phyloP scores from a whole-genome alignment of 2,113 vertebrate species.

The Misgurnus mizolepis region DNA sequence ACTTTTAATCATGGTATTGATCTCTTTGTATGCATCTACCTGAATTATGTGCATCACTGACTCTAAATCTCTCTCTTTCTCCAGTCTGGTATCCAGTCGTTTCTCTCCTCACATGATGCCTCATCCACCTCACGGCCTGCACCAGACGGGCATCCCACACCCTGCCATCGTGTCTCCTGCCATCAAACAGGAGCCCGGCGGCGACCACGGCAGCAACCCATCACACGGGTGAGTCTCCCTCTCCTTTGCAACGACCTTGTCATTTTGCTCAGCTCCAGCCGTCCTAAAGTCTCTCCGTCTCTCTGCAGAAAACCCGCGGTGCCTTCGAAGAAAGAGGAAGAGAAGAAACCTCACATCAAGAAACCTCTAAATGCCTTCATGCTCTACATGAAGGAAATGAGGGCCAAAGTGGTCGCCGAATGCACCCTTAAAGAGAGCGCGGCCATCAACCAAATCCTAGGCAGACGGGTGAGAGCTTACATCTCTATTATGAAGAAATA shows the following conservation, averaged over 20 bases:
- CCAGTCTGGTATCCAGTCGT: constrained; percentile 86
- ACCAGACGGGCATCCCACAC: constrained; percentile 84
- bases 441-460: constrained; percentile 96
- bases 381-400: constrained; percentile 95
- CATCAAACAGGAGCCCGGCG: constrained; percentile 86
- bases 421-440: constrained; percentile 95
- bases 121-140: constrained; percentile 73
- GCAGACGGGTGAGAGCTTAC: constrained; percentile 78
- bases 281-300: not conserved
- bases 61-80: not conserved
- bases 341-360: constrained; percentile 89
- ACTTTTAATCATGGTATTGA: not conserved
- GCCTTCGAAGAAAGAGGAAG: constrained; percentile 81
- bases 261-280: not conserved
- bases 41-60: not conserved
- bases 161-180: constrained; percentile 81
- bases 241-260: not conserved
- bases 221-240: constrained; percentile 77
- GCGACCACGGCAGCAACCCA: constrained; percentile 70
- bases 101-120: constrained; percentile 87
- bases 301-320: constrained; percentile 73
- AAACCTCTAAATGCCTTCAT: constrained; percentile 93
- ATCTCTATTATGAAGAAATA: not conserved
- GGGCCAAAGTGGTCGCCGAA: constrained; percentile 91
- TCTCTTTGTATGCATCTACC: not conserved